Percentiles rank a stretch among this genome's conserved stretches.
phyloP scores from a whole-genome alignment of 2,797 vertebrate species.

The Hapalemur alaotrensis region DNA sequence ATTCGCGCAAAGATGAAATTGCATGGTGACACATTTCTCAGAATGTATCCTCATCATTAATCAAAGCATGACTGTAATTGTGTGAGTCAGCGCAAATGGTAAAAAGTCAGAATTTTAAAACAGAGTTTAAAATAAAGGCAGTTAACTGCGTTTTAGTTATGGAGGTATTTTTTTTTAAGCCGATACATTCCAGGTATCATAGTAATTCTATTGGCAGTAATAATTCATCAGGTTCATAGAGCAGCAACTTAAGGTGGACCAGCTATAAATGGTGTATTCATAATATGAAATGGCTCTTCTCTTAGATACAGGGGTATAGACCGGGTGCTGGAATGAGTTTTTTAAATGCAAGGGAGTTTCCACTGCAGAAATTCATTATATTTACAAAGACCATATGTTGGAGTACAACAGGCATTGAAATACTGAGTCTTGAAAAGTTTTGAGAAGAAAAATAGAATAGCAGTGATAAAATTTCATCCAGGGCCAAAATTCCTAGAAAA shows the following conservation, averaged over 20 bases:
- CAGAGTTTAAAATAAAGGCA: not conserved
- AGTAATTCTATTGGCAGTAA: not conserved
- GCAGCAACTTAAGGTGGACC: not conserved
- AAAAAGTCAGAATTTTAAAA: slow-evolving; percentile 29
- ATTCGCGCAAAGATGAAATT: too few relatives aligned
- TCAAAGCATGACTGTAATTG: not conserved
- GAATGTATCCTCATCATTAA: not conserved
- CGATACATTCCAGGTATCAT: not conserved
- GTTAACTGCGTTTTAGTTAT: not conserved
- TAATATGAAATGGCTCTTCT: not conserved
- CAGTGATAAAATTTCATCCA: not conserved
- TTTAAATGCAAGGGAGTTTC: not conserved
- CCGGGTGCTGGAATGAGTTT: not conserved
- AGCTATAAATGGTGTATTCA: not conserved
- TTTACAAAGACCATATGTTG: not conserved
- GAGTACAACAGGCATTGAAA: not conserved
- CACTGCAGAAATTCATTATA: not conserved
- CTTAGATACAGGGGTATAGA: not conserved
- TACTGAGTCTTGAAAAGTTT: not conserved
- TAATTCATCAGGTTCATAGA: not conserved
- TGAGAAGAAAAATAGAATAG: slow-evolving; percentile 16
- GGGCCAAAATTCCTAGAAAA: not conserved
- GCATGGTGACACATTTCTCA: not conserved
- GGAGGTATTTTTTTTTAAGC: not conserved
- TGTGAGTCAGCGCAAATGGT: not conserved